phyloP scores from a whole-genome alignment of 2,888 invertebrate species.

The Drosophila imparisetae region DNA sequence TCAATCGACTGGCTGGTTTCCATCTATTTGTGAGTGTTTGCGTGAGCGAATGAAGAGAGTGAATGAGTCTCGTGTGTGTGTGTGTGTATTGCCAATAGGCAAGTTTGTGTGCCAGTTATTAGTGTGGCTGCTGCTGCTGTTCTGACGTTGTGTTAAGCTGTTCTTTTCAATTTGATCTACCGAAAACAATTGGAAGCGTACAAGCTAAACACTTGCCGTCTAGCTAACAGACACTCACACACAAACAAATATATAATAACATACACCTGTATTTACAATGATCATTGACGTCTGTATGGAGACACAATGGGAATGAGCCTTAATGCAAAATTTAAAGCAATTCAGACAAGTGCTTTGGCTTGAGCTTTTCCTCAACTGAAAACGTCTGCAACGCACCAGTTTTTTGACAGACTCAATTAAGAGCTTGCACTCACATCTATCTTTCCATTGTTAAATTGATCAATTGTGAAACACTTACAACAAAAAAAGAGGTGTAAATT shows the following conservation, averaged over 20 bases:
- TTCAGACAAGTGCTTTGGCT: not conserved
- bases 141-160: slow-evolving; percentile 48
- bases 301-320: slow-evolving; percentile 54
- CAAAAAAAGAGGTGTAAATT: slow-evolving; percentile 64
- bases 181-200: slow-evolving; percentile 61
- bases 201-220: slow-evolving; percentile 57
- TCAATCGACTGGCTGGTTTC: slow-evolving; percentile 30
- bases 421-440: slow-evolving; percentile 15
- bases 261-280: slow-evolving; percentile 36
- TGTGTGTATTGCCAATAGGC: slow-evolving; percentile 44
- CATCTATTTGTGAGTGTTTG: slow-evolving; percentile 22
- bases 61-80: slow-evolving; percentile 9
- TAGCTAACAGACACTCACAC: slow-evolving; percentile 22
- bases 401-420: slow-evolving; percentile 27
- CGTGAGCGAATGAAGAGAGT: slow-evolving; percentile 16
- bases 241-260: not conserved
- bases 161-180: slow-evolving; percentile 65
- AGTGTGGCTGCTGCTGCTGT: slow-evolving; percentile 42
- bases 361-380: slow-evolving; percentile 8
- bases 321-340: slow-evolving; percentile 26
- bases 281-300: slow-evolving; percentile 38
- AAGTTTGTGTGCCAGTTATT: slow-evolving; percentile 60
- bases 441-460: slow-evolving; percentile 57
- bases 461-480: slow-evolving; percentile 48
- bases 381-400: slow-evolving; percentile 33